A percentile compares a stretch with the other conserved stretches of the same genome.
These are phyloP conservation scores for Dysmachus trigonus DNA, from an alignment of 2,888 invertebrate genomes.

Conservation along the genomic window DNA sequence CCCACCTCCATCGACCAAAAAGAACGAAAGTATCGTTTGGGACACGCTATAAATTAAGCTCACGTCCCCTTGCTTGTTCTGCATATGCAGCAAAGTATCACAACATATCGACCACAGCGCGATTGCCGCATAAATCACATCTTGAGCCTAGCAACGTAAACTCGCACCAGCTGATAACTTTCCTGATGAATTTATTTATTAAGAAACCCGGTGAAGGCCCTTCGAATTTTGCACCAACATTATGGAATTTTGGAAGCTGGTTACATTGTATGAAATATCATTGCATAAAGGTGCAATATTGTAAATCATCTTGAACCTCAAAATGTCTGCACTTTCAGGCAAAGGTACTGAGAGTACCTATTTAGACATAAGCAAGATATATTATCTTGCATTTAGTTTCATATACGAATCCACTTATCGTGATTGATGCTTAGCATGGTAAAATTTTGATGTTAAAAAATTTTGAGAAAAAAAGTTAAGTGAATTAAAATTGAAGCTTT, in stretches of 20 bases:
- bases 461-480: too few relatives aligned
- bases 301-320: neutral
- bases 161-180: neutral
- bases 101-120: constrained; percentile 23
- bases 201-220: neutral
- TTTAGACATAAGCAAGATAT: too few relatives aligned
- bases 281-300: neutral
- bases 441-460: too few relatives aligned
- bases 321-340: neutral
- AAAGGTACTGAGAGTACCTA: neutral
- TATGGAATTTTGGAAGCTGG: neutral
- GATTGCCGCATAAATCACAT: neutral
- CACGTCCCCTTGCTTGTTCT: neutral
- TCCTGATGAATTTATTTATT: constrained; percentile 21
- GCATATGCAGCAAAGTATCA: constrained; percentile 6
- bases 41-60: neutral
- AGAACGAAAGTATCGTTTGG: neutral
- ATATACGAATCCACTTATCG: too few relatives aligned
- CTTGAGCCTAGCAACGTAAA: neutral
- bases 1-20: neutral
- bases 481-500: too few relatives aligned
- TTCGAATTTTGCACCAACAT: neutral
- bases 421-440: too few relatives aligned
- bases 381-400: too few relatives aligned
- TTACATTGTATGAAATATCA: neutral